These are phyloP conservation scores for Capreolus pygargus DNA, from an alignment of 2,113 vertebrate species.

Conservation along the genomic window DNA sequence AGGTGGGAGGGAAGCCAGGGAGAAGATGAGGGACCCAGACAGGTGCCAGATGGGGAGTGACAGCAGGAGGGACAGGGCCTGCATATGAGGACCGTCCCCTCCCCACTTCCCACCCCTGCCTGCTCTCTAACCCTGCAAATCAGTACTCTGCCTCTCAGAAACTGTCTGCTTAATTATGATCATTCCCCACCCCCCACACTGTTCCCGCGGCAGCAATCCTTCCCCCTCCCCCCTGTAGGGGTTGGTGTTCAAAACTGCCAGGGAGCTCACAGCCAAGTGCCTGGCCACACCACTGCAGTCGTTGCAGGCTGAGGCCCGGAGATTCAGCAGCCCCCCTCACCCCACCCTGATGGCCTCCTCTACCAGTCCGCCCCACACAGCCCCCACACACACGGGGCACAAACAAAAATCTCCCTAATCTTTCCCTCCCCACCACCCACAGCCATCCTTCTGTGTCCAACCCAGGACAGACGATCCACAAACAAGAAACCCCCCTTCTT, in stretches of 20 bases:
- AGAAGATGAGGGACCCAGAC: neutral
- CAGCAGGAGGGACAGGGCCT: rapidly evolving
- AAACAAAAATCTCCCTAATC: neutral
- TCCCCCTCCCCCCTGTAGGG: neutral
- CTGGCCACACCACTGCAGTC: neutral
- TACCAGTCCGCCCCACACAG: neutral
- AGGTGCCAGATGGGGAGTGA: neutral
- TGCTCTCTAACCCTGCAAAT: neutral
- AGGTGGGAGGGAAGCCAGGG: neutral
- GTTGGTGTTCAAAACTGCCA: too few species aligned
- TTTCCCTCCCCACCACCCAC: neutral
- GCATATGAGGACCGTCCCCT: neutral
- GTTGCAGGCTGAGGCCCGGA: neutral
- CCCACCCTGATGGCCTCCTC: neutral
- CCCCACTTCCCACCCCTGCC: neutral
- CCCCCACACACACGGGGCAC: rapidly evolving
- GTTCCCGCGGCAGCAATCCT: neutral
- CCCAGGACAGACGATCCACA: rapidly evolving
- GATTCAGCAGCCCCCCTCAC: neutral
- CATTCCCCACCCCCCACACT: neutral
- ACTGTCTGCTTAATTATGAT: neutral
- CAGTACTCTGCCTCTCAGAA: neutral
- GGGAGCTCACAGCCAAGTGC: neutral
- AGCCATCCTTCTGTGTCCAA: neutral
- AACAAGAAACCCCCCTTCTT: neutral